Conservation (phyloP, 2,797 vertebrate species). For the Etheostoma nigrum region DNA sequence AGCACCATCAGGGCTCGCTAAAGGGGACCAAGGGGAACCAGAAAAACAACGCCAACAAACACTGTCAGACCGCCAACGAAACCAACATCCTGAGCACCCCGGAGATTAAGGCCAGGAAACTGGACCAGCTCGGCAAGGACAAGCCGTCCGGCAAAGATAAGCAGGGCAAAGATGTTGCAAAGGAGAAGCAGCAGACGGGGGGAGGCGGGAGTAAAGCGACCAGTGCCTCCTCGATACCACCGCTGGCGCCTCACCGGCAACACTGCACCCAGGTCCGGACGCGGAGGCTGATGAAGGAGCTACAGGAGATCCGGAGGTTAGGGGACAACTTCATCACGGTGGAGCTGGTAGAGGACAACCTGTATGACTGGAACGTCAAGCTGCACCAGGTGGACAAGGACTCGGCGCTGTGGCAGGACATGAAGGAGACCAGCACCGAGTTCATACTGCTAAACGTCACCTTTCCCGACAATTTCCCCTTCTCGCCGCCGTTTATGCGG, state of each 20-base stretch:
- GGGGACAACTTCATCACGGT: conserved; percentile 99
- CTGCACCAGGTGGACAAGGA: conserved; percentile 99
- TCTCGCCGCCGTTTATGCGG: conserved; percentile 99
- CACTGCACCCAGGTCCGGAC: conserved; percentile 98
- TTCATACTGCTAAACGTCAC: conserved; percentile 98
- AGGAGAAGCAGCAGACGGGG: conserved; percentile 84
- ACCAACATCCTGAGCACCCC: conserved; percentile 88
- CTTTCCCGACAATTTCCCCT: conserved; percentile 99
- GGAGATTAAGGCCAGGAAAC: conserved; percentile 90
- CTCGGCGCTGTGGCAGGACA: conserved; percentile 99
- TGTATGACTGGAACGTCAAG: conserved; percentile 99
- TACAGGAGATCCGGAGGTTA: conserved; percentile 97
- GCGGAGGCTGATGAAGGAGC: conserved; percentile 98
- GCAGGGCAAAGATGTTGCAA: conserved; percentile 82
- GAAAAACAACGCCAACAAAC: conserved; percentile 92
- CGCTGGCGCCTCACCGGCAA: conserved; percentile 90
- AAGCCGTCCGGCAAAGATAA: conserved; percentile 84
- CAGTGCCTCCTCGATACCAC: conserved; percentile 83
- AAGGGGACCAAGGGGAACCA: conserved; percentile 91
- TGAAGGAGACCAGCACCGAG: conserved; percentile 99
- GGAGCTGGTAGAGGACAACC: conserved; percentile 99
- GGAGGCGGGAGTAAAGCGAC: conserved; percentile 82
- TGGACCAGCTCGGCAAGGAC: conserved; percentile 89
- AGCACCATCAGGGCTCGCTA: conserved; percentile 94
- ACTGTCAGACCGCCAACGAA: conserved; percentile 87